These are phyloP conservation scores for Gnathonemus echidnorhynchus DNA, from an alignment of 2,113 vertebrate species.

Conservation along the genomic window DNA sequence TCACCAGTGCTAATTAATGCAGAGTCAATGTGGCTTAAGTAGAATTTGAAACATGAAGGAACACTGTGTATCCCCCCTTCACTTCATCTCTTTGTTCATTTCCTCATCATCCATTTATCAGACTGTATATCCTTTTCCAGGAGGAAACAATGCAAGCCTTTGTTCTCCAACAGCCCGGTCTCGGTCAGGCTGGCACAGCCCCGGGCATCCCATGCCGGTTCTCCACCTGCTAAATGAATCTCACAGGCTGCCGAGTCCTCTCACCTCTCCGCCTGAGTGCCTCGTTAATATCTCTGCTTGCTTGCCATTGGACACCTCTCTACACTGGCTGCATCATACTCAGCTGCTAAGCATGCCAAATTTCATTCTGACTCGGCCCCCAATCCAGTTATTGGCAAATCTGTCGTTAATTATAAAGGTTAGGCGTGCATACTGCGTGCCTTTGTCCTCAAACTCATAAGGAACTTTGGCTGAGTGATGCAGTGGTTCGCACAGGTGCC, in stretches of 20 bases:
- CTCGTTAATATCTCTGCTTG: background rate
- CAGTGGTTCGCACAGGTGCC: background rate
- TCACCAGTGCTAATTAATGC: background rate
- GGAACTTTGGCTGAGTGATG: background rate
- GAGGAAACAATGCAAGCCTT: background rate
- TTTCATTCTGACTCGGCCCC: background rate
- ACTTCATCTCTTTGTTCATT: background rate
- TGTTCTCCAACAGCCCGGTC: background rate
- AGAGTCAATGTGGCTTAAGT: background rate
- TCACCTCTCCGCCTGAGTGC: background rate
- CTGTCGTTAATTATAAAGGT: background rate
- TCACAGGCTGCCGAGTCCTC: background rate
- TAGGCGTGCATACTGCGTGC: background rate
- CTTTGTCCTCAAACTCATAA: background rate
- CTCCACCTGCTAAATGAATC: background rate
- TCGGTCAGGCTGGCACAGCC: background rate
- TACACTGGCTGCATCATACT: background rate
- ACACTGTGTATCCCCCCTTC: background rate
- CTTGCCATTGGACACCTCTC: background rate
- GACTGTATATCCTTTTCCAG: background rate
- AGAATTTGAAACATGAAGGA: background rate
- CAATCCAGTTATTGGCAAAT: background rate
- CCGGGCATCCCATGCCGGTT: background rate
- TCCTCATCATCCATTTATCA: conserved; percentile 8
- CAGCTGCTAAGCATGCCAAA: background rate